phyloP scores from a whole-genome alignment of 2,797 vertebrate genomes.

The Emydoidea blandingii region DNA sequence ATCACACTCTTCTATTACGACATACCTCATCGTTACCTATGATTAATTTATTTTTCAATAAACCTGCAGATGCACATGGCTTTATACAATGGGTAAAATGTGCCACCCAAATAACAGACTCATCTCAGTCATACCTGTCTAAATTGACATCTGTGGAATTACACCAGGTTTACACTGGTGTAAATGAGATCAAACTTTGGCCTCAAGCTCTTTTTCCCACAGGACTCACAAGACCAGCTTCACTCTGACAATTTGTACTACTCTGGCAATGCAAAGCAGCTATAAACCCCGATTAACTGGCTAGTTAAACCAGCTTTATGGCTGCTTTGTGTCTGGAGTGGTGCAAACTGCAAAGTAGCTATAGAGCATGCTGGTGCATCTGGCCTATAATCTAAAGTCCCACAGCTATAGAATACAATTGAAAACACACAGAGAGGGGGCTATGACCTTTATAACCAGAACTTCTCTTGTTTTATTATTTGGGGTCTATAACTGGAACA shows the following conservation, averaged over 20 bases:
- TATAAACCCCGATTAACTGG: accelerated
- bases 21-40: background rate
- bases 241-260: background rate
- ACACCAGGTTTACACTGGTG: background rate
- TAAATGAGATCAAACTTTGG: background rate
- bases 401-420: background rate
- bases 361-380: background rate
- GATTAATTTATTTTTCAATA: background rate
- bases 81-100: background rate
- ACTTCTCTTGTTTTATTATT: background rate
- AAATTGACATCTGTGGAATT: background rate
- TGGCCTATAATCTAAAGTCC: accelerated
- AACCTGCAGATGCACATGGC: background rate
- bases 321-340: background rate
- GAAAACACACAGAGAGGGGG: background rate
- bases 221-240: background rate
- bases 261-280: background rate
- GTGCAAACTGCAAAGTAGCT: background rate
- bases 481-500: background rate
- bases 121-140: background rate
- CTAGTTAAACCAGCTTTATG: background rate
- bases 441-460: background rate
- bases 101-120: background rate
- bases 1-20: background rate
- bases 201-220: background rate